A percentile compares a stretch with the other conserved stretches of the same genome.
Evolutionary conservation across 1,140 invertebrate genomes (phyloP).

Genomic region (Sminthurinus signatus): DNA sequence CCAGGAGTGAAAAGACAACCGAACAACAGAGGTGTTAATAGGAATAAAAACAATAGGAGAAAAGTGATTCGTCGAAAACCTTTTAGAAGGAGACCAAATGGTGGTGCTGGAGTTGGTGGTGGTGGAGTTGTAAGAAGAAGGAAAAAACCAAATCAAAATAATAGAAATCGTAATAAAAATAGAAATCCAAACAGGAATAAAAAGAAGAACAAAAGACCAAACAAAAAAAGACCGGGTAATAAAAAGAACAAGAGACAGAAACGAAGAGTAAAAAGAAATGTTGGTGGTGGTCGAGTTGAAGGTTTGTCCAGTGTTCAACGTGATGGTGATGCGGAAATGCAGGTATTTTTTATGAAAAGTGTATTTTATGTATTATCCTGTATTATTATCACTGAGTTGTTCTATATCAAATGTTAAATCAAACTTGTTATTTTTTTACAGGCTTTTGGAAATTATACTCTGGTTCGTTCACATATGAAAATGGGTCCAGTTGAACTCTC

Average conservation of each 20-base stretch:
- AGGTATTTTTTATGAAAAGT: conserved; percentile 28
- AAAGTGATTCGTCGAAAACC: background rate
- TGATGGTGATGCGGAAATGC: conserved; percentile 41
- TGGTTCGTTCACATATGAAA: conserved; percentile 40
- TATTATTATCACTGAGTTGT: too few species aligned
- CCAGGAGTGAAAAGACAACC: background rate
- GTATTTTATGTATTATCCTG: background rate
- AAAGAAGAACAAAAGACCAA: conserved; percentile 4
- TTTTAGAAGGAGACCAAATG: background rate
- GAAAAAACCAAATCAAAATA: background rate
- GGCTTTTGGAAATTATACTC: too few species aligned
- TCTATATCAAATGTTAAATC: too few species aligned
- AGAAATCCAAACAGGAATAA: background rate
- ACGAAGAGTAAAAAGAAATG: background rate
- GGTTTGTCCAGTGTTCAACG: conserved; percentile 27
- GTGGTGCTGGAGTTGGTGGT: background rate
- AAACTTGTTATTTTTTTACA: too few species aligned
- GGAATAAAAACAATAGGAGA: background rate
- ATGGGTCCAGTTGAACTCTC: conserved; percentile 31
- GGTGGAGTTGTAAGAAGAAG: background rate
- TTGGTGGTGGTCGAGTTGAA: conserved; percentile 37
- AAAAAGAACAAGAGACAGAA: background rate
- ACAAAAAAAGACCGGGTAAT: background rate
- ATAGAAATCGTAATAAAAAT: background rate
- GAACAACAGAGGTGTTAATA: background rate